These are phyloP conservation scores for Brachionus angularis DNA, from an alignment of 1,140 invertebrate species.

Conservation along the genomic window DNA sequence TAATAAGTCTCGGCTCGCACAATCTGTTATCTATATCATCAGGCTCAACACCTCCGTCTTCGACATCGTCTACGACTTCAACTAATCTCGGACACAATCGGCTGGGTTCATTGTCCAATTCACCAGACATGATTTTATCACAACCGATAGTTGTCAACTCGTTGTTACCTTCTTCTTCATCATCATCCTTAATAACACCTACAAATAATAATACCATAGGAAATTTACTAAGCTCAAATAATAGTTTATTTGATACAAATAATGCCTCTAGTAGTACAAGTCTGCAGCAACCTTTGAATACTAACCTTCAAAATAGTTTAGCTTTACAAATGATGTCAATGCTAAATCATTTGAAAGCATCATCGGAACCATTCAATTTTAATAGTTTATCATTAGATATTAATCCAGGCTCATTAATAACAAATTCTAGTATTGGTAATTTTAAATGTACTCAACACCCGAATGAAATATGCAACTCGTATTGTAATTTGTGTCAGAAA, in stretches of 20 bases:
- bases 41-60: slow-evolving; percentile 2
- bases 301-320: not conserved
- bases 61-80: not conserved
- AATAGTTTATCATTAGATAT: no score
- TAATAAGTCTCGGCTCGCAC: not conserved
- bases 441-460: slow-evolving; percentile 24
- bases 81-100: not conserved
- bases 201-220: not conserved
- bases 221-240: not conserved
- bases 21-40: slow-evolving; percentile 12
- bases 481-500: slow-evolving; percentile 24
- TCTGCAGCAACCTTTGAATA: not conserved
- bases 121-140: not conserved
- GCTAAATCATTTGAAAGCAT: slow-evolving; percentile 42
- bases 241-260: no score
- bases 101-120: not conserved
- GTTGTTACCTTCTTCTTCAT: not conserved
- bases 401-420: slow-evolving; percentile 1
- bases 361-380: no score
- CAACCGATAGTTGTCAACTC: slow-evolving; percentile 4
- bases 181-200: not conserved
- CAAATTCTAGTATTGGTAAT: not conserved
- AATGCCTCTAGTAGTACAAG: no score
- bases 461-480: slow-evolving; percentile 14
- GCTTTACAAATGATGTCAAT: slow-evolving; percentile 25